These are phyloP conservation scores for Oligia fasciuncula DNA, from an alignment of 2,888 invertebrate genomes.

Conservation along the genomic window DNA sequence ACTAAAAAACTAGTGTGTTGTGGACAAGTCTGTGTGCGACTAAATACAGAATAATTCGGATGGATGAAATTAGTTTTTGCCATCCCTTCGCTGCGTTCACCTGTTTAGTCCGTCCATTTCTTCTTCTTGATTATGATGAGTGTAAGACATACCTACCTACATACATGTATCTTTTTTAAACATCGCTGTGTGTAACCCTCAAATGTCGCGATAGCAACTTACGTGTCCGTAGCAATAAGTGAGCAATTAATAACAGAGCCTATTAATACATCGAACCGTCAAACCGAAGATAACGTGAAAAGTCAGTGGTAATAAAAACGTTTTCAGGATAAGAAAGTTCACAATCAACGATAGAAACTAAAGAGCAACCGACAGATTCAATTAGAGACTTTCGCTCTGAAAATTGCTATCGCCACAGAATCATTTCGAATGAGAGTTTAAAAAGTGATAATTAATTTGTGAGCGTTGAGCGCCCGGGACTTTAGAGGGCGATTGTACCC, in stretches of 20 bases:
- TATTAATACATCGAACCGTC: conserved; percentile 6
- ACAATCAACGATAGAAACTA: conserved; percentile 40
- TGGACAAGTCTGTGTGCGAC: conserved; percentile 19
- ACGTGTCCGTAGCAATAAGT: conserved; percentile 2
- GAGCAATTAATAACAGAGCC: conserved; percentile 10
- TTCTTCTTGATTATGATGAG: conserved; percentile 5
- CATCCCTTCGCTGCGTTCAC: conserved; percentile 14
- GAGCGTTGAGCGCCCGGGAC: conserved; percentile 7
- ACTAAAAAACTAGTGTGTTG: conserved; percentile 42
- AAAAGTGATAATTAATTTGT: conserved; percentile 53
- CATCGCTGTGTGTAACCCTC: not conserved
- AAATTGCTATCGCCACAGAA: conserved; percentile 32
- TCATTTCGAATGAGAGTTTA: conserved; percentile 39
- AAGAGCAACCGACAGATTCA: conserved; percentile 48
- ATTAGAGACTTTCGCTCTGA: conserved; percentile 37
- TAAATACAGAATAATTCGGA: conserved; percentile 45
- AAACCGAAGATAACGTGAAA: not conserved
- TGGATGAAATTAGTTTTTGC: conserved; percentile 45
- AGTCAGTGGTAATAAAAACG: conserved; percentile 27
- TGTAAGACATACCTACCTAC: not conserved
- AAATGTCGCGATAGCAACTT: conserved; percentile 24
- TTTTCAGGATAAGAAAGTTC: conserved; percentile 31
- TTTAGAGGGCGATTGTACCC: conserved; percentile 65
- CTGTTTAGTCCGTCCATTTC: conserved; percentile 31
- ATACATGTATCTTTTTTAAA: not conserved